Conservation (phyloP, 2,797 vertebrate genomes). For the Chelonia mydas region DNA sequence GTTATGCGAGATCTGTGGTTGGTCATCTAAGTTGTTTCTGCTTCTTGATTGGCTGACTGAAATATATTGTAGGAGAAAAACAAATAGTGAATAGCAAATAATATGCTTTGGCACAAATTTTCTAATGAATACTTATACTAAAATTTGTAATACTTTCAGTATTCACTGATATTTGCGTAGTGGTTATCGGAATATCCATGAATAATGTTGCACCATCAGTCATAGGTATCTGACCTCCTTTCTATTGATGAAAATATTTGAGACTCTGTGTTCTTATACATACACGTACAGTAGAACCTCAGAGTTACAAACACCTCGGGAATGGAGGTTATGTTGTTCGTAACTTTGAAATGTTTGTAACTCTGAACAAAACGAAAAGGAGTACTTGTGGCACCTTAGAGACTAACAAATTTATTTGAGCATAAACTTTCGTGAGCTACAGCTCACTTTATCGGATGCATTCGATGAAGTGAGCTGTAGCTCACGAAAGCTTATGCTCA, state of each 20-base stretch:
- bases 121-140: constrained; percentile 63
- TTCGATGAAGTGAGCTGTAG: too few relatives aligned
- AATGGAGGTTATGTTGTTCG: too few relatives aligned
- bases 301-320: too few relatives aligned
- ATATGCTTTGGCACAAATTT: constrained; percentile 63
- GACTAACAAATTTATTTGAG: too few relatives aligned
- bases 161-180: constrained; percentile 47
- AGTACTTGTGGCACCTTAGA: too few relatives aligned
- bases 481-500: too few relatives aligned
- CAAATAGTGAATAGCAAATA: constrained; percentile 64
- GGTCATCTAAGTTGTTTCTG: constrained; percentile 43
- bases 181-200: constrained; percentile 40
- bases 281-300: not conserved
- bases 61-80: constrained; percentile 44
- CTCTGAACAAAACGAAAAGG: too few relatives aligned
- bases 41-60: constrained; percentile 37
- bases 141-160: constrained; percentile 55
- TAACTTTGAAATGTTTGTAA: too few relatives aligned
- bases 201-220: constrained; percentile 57
- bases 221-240: constrained; percentile 50
- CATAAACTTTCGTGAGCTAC: too few relatives aligned
- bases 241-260: constrained; percentile 41
- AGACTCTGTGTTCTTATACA: not conserved
- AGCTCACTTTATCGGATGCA: too few relatives aligned
- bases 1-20: constrained; percentile 18